Evolutionary conservation across 1,140 invertebrate genomes (phyloP).

Genomic region (Drosophila malerkotliana): DNA sequence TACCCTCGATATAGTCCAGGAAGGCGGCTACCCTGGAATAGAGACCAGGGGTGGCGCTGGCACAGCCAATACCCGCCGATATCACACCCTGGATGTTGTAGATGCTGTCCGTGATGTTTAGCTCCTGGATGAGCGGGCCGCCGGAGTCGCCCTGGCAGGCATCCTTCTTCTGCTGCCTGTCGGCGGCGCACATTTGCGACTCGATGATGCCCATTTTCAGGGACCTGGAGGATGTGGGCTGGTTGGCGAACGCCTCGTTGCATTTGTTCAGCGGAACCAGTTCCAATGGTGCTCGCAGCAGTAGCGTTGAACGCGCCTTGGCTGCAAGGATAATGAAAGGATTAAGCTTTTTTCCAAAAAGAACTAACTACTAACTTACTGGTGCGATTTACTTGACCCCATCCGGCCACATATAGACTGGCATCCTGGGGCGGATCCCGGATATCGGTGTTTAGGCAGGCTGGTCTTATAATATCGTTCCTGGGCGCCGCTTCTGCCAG

Average conservation of each 20-base stretch:
- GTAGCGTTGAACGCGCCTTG: slow-evolving; percentile 44
- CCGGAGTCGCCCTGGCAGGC: slow-evolving; percentile 45
- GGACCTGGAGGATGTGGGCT: slow-evolving; percentile 13
- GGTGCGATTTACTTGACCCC: slow-evolving; percentile 62
- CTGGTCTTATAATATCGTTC: slow-evolving; percentile 34
- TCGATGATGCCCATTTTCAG: slow-evolving; percentile 52
- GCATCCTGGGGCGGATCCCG: slow-evolving; percentile 39
- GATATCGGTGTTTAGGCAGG: slow-evolving; percentile 59
- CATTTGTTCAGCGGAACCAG: slow-evolving; percentile 55
- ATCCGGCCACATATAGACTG: slow-evolving; percentile 62
- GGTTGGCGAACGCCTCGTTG: slow-evolving; percentile 31
- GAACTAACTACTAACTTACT: slow-evolving; percentile 42
- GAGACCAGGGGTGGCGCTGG: slow-evolving; percentile 32
- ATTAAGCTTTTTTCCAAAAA: too few relatives aligned
- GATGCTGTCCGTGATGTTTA: slow-evolving; percentile 12
- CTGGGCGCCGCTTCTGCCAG: slow-evolving; percentile 43
- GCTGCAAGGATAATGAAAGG: background rate
- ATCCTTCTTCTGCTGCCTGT: slow-evolving; percentile 69
- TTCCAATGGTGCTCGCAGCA: slow-evolving; percentile 61
- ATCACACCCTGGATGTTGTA: slow-evolving; percentile 33
- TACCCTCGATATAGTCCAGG: slow-evolving; percentile 40
- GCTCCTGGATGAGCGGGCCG: slow-evolving; percentile 29
- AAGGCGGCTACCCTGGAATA: slow-evolving; percentile 33
- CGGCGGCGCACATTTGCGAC: slow-evolving; percentile 86
- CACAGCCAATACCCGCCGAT: slow-evolving; percentile 29